Evolutionary conservation across 2,888 invertebrate genomes (phyloP).

Genomic region (Nemapogon koenigi): DNA sequence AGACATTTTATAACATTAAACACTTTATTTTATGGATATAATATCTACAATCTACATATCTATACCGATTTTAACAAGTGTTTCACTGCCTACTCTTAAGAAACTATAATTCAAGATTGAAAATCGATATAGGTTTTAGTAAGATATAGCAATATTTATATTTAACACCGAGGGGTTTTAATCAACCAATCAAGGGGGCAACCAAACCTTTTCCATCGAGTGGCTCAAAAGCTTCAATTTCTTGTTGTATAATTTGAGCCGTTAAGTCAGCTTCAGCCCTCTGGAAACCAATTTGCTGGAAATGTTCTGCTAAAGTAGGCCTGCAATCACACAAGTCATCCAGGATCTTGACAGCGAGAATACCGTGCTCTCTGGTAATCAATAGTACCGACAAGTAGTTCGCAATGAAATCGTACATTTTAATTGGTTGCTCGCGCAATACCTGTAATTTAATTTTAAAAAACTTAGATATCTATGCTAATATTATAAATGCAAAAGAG

Average conservation of each 20-base stretch:
- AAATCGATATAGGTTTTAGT: too few species aligned
- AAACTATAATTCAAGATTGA: too few species aligned
- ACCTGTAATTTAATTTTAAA: constrained; percentile 65
- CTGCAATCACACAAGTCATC: constrained; percentile 52
- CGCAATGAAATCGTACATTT: constrained; percentile 72
- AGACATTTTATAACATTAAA: too few species aligned
- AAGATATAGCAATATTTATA: too few species aligned
- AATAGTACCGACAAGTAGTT: constrained; percentile 75
- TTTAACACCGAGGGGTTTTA: too few species aligned
- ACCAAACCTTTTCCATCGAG: constrained; percentile 38
- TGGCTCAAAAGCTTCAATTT: constrained; percentile 31
- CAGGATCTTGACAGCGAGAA: constrained; percentile 42
- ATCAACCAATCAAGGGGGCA: too few species aligned
- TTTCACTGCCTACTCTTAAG: too few species aligned
- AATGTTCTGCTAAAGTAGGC: constrained; percentile 40
- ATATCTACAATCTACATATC: too few species aligned
- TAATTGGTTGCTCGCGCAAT: constrained; percentile 69
- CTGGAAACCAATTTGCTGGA: constrained; percentile 32
- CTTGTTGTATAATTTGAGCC: constrained; percentile 38
- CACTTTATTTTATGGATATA: too few species aligned
- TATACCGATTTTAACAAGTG: too few species aligned
- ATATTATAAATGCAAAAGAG: too few species aligned
- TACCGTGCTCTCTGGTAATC: constrained; percentile 68
- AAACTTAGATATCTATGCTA: too few species aligned
- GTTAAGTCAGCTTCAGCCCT: constrained; percentile 22